These are phyloP conservation scores for Caenorhabditis plicata DNA, from an alignment of 2,888 invertebrate species.

Conservation along the genomic window DNA sequence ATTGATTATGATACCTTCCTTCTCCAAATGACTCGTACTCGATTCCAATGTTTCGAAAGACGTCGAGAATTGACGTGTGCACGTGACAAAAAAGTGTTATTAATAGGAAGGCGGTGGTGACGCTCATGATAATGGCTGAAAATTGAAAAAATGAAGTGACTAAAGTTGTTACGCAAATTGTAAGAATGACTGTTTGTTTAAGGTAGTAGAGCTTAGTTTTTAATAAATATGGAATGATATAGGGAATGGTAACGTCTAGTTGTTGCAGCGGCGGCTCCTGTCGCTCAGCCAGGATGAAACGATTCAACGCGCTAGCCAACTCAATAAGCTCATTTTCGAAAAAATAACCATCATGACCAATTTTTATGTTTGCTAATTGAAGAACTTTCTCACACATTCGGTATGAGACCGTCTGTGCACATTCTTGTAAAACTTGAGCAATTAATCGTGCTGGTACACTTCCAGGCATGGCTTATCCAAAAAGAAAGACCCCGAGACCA, in stretches of 20 bases:
- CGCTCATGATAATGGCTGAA: too few relatives aligned
- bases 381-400: constrained; percentile 74
- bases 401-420: constrained; percentile 65
- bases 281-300: constrained; percentile 51
- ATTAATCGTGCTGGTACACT: constrained; percentile 80
- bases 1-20: too few relatives aligned
- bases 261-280: too few relatives aligned
- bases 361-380: constrained; percentile 81
- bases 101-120: background rate
- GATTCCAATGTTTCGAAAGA: constrained; percentile 36
- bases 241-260: too few relatives aligned
- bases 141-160: background rate
- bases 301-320: constrained; percentile 48
- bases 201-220: too few relatives aligned
- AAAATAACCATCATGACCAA: constrained; percentile 72
- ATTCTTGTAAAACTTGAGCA: constrained; percentile 73
- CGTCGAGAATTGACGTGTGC: constrained; percentile 26
- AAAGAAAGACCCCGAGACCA: too few relatives aligned
- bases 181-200: too few relatives aligned
- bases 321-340: constrained; percentile 45
- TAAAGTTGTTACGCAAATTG: too few relatives aligned
- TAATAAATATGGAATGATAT: too few relatives aligned
- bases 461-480: too few relatives aligned
- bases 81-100: background rate
- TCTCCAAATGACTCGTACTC: constrained; percentile 42